Base-by-base conservation (phyloP, 64 coral and sea anemone genomes). In the Dendronephthya gigantea region DNA sequence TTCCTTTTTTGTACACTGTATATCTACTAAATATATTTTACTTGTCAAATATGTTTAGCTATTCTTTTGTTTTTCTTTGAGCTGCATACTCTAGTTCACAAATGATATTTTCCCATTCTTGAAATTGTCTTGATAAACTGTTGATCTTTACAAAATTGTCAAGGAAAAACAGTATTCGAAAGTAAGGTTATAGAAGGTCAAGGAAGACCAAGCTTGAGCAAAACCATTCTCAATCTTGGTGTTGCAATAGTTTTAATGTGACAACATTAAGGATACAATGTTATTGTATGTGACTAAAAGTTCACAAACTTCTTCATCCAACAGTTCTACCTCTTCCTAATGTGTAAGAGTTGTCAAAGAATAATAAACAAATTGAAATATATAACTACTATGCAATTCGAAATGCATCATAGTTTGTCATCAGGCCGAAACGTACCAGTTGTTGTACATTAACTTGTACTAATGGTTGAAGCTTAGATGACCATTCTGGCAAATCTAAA, bases 401-500 rank as follows among this genome's bases (percentile, higher is more conserved):
- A 9, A 35, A 29, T 79, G 72, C 58, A 30, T 22, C 58, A 66
- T 66, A 66, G 58, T 15, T 39, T 16, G 29, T 5, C 12, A 3
- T 28, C 8, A 12, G 72, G 29, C 59, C 40, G 6, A 49, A 58
- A 13, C 36, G 85, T 6, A 98, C 90, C 88, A 93, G 82, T 56
- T 98, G 95, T 27, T 90, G 74, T 30, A 92, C 86, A 43, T 98
- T 92, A 36, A 98, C 33, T 68, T 98, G 89, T 10, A 98, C 89
- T 45, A 98, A 50, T 88, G 92, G 95, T 49, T 98, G 82, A 35
- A 93, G 48, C 48, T 93, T 98, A 65, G 92, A 88, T 36, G 91
- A 93, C 90, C 88, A 93, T 28, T 82, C 89, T 31, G 91, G 95
- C 23, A 98, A 83, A 90, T 98, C 95, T 98, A 68, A 33, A 51